Conservation (phyloP, 2,888 invertebrate genomes). For the Caenorhabditis macrosperma region DNA sequence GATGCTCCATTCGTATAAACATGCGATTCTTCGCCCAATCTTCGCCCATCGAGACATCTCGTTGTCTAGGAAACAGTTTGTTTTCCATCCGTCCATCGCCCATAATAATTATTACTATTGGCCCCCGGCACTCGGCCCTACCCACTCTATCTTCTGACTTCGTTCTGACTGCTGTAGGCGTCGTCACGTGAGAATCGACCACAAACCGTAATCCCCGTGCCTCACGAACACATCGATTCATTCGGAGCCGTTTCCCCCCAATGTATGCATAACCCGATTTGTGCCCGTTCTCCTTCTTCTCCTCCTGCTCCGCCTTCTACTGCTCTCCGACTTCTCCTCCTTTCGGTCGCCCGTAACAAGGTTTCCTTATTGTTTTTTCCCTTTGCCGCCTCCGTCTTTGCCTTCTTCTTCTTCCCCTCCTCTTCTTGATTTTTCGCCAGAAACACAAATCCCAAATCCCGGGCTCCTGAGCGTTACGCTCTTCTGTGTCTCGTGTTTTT, state of each 20-base stretch:
- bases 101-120: no score
- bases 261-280: conserved; percentile 56
- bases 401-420: no score
- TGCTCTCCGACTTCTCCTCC: conserved; percentile 27
- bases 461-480: conserved; percentile 20
- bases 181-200: no score
- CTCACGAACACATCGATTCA: neutral
- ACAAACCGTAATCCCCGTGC: neutral
- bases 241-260: conserved; percentile 17
- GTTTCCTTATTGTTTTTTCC: conserved; percentile 48
- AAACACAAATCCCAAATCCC: conserved; percentile 44
- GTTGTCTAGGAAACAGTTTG: no score
- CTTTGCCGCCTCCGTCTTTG: conserved; percentile 36
- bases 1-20: no score
- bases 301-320: conserved; percentile 18
- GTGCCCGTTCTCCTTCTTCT: conserved; percentile 33
- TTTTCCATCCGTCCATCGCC: no score
- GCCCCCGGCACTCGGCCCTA: no score
- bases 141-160: no score
- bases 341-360: conserved; percentile 38
- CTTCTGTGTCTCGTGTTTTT: conserved; percentile 10
- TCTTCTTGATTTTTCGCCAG: conserved; percentile 25
- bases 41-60: no score
- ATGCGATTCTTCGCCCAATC: no score
- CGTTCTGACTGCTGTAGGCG: no score